Conservation (phyloP, 2,888 invertebrate genomes). For the Mylabris sibirica region DNA sequence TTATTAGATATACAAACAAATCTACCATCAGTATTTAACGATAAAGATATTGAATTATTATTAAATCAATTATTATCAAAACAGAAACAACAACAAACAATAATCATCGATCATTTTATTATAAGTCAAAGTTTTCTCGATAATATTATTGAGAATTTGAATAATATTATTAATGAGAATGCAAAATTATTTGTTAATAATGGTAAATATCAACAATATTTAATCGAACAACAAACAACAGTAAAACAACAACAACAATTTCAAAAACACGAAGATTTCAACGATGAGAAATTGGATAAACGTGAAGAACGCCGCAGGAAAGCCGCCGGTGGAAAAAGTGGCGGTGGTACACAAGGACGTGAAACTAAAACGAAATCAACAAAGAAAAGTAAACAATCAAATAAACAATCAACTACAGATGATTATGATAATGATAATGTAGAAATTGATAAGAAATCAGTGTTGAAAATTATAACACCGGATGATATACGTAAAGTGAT, state of each 20-base stretch:
- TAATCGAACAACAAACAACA: constrained; percentile 70
- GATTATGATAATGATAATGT: constrained; percentile 76
- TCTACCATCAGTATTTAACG: constrained; percentile 82
- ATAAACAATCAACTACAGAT: constrained; percentile 63
- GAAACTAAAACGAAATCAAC: constrained; percentile 95
- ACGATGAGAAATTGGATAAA: constrained; percentile 68
- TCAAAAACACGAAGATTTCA: constrained; percentile 54
- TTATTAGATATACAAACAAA: constrained; percentile 84
- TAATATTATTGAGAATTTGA: constrained; percentile 72
- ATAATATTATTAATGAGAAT: constrained; percentile 70
- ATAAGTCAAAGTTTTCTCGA: constrained; percentile 75
- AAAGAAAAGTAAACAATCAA: constrained; percentile 77
- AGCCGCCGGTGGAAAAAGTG: constrained; percentile 85
- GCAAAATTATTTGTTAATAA: constrained; percentile 74
- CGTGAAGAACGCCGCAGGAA: constrained; percentile 90
- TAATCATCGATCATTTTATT: constrained; percentile 69
- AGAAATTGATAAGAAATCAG: constrained; percentile 60
- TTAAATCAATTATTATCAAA: constrained; percentile 71
- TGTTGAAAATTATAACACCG: constrained; percentile 70
- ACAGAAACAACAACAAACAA: constrained; percentile 66
- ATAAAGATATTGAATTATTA: constrained; percentile 78
- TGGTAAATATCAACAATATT: constrained; percentile 78
- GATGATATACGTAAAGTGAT: constrained; percentile 76
- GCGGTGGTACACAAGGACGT: constrained; percentile 91
- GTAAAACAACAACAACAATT: constrained; percentile 32